A percentile compares a stretch with the other conserved stretches of the same genome.
These are phyloP conservation scores for Ptiloglossa arizonensis DNA, from an alignment of 1,140 invertebrate genomes.

Conservation along the genomic window DNA sequence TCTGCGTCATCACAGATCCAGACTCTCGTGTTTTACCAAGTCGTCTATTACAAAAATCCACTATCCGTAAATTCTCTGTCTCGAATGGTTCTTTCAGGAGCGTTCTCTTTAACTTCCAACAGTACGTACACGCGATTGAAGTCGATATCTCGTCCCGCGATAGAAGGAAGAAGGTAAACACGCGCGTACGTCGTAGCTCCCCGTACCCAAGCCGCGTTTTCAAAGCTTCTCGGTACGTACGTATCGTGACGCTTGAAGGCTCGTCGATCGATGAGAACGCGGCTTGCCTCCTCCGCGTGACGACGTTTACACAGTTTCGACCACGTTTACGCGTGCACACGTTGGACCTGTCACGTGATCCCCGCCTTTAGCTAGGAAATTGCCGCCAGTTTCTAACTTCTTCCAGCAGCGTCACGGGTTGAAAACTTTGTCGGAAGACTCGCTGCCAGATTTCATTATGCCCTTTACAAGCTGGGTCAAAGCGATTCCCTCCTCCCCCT, in stretches of 20 bases:
- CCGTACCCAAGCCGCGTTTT: conserved; percentile 33
- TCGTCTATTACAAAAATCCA: too few relatives aligned
- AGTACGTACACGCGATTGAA: neutral
- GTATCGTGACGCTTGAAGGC: conserved; percentile 24
- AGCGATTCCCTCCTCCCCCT: neutral
- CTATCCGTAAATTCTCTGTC: too few relatives aligned
- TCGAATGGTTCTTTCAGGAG: too few relatives aligned
- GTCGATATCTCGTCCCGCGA: conserved; percentile 14
- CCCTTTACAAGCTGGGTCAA: neutral
- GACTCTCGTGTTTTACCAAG: too few relatives aligned
- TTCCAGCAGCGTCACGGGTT: neutral
- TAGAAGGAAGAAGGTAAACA: conserved; percentile 39
- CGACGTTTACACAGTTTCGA: conserved; percentile 49
- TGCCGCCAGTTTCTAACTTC: conserved; percentile 48
- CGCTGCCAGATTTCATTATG: conserved; percentile 43
- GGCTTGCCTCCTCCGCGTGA: conserved; percentile 31
- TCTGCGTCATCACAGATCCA: too few relatives aligned
- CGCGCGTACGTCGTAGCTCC: neutral
- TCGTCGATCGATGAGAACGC: conserved; percentile 54
- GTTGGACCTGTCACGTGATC: conserved; percentile 9
- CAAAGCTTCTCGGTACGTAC: conserved; percentile 29
- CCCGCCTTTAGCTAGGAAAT: conserved; percentile 38
- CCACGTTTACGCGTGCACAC: conserved; percentile 48
- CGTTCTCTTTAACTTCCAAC: too few relatives aligned
- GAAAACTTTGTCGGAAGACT: conserved; percentile 13